Evolutionary conservation across 2,888 invertebrate species (phyloP).

Genomic region (Acanthosepion pharaonis): DNA sequence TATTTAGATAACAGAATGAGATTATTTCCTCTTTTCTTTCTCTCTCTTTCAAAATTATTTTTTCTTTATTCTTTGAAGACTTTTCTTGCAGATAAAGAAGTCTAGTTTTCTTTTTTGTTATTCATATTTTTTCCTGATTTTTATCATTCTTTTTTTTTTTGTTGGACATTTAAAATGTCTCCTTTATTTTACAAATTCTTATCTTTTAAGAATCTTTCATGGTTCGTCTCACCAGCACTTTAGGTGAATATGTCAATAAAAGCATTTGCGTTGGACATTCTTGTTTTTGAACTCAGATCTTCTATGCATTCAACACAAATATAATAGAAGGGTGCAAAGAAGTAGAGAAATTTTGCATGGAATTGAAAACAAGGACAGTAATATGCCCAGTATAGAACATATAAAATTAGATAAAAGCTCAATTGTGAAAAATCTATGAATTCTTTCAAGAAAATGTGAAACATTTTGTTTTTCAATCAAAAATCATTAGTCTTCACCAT

Average conservation of each 20-base stretch:
- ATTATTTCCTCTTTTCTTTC: not conserved
- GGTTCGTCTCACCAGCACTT: not conserved
- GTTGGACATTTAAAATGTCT: not conserved
- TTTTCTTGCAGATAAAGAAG: not conserved
- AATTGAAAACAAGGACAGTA: not conserved
- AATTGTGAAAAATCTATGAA: not conserved
- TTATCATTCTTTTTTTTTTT: not conserved
- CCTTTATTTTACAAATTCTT: conserved; percentile 20
- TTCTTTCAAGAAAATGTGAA: not conserved
- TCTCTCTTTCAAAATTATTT: not conserved
- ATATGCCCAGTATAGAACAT: not conserved
- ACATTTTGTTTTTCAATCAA: not conserved
- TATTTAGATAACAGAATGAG: not conserved
- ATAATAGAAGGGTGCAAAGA: not conserved
- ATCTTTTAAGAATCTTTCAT: not conserved
- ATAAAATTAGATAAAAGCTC: not conserved
- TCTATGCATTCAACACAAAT: not conserved
- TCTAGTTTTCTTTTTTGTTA: not conserved
- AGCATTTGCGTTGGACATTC: not conserved
- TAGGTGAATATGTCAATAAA: not conserved
- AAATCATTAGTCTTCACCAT: not conserved
- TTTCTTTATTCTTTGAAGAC: not conserved
- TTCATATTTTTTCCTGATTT: not conserved
- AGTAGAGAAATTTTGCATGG: not conserved
- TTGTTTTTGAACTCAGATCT: not conserved